Base-by-base conservation (phyloP, 53 echinoderm and acorn worm genomes). In the Echinometra lucunter region DNA sequence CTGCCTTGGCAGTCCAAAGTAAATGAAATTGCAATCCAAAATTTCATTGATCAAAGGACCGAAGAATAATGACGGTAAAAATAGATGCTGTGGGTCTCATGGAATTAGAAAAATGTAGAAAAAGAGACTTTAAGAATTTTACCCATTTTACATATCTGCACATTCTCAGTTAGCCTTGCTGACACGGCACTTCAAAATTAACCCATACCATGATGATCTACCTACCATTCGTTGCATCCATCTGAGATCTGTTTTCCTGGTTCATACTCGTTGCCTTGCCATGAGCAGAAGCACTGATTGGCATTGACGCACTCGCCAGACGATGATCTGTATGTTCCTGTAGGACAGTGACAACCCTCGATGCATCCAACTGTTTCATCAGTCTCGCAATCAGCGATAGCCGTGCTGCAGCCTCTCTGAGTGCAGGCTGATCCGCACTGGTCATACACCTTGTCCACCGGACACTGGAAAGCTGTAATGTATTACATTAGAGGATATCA, bases 211-310 rank as follows among this genome's bases (percentile, higher is more conserved):
- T n/a, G n/a, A n/a, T 53, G 53, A 9, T 11, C 53, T 53, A 37
- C 95, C 91, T 94, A 98, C 98, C 98, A 98, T 57, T 96, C 91
- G 80, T 97, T 97, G 66, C 98, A 98, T 47, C 96, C 96, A 44
- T 96, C 96, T 0, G 89, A 74, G 60, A 98, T 96, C 11, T 89
- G 88, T 0, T 89, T 37, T 17, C 98, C 98, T 3, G 97, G 92
- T 35, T 92, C 95, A 40, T 96, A 97, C 55, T 96, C 95, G 30
- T 82, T 81, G 3, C 97, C 97, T 19, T 96, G 95, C 85, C 95
- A 95, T 28, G 93, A 89, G 75, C 98, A 98, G 37, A 96, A 96
- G 55, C 98, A 98, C 72, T 97, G 94, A n/a, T 96, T 95, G 17
- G 93, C 94, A 19, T 91, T 92, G 21, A 97, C 95, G 55, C 98